A percentile compares a stretch with the other conserved stretches of the same genome.
Evolutionary conservation across 2,113 vertebrate genomes (phyloP).

Genomic region (Gopherus evgoodei): DNA sequence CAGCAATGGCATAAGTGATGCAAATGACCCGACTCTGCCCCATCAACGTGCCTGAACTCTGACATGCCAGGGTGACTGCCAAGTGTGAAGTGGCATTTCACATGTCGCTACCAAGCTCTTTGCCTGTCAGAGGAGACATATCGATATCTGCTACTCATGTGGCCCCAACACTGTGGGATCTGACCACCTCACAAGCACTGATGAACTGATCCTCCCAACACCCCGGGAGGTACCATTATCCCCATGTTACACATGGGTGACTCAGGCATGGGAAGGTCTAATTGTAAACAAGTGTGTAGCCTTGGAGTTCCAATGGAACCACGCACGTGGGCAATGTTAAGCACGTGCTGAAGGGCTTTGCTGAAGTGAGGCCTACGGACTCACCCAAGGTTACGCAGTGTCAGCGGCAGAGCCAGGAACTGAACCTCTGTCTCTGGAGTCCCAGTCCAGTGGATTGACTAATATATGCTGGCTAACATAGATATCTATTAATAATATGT

Average conservation of each 20-base stretch:
- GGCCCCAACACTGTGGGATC: background rate
- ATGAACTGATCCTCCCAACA: background rate
- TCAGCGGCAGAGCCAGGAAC: fast-evolving
- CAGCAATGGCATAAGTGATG: background rate
- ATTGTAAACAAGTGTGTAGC: background rate
- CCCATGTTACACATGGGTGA: background rate
- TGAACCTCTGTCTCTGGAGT: background rate
- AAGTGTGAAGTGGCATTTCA: background rate
- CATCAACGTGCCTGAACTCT: background rate
- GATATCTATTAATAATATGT: background rate
- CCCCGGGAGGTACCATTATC: background rate
- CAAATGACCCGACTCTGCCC: background rate
- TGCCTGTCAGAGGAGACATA: background rate
- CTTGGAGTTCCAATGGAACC: background rate
- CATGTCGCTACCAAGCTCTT: background rate
- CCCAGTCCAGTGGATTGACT: fast-evolving
- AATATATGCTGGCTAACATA: background rate
- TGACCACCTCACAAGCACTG: background rate
- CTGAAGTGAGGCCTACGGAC: background rate
- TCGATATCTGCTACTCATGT: background rate
- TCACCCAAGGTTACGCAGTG: background rate
- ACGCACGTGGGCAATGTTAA: background rate
- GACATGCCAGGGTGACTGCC: background rate
- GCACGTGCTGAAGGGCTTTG: background rate
- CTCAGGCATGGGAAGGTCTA: background rate